A percentile compares a stretch with the other conserved stretches of the same genome.
Conservation (phyloP, 2,797 vertebrate species). For the Anguilla anguilla region DNA sequence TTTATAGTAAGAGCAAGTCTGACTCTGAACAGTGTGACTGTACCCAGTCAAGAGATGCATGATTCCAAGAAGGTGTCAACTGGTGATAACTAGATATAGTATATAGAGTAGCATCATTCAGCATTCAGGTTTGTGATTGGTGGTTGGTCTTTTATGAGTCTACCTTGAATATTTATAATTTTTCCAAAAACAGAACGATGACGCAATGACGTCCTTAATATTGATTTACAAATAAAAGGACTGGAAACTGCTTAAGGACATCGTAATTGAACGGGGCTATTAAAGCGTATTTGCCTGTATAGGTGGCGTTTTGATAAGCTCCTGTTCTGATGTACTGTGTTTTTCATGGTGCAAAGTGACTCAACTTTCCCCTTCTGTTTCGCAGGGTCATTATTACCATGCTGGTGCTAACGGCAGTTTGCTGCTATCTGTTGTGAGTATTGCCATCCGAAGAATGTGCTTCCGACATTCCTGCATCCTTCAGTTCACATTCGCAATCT, state of each 20-base stretch:
- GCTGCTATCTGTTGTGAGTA: constrained; percentile 99
- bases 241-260: not conserved
- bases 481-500: not conserved
- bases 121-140: not conserved
- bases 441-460: constrained; percentile 10
- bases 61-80: not conserved
- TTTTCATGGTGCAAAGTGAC: not conserved
- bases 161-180: not conserved
- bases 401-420: constrained; percentile 93
- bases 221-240: not conserved
- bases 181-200: not conserved
- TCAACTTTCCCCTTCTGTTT: constrained; percentile 30
- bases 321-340: not conserved
- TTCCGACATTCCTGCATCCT: not conserved
- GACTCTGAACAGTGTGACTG: not conserved
- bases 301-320: not conserved
- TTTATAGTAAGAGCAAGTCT: not conserved
- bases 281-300: not conserved
- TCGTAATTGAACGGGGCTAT: not conserved
- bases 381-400: constrained; percentile 93
- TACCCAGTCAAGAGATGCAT: not conserved
- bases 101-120: not conserved
- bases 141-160: not conserved
- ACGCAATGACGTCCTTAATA: not conserved
- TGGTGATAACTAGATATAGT: not conserved